Base-by-base conservation (phyloP, 2,888 invertebrate species). In the Cerastis rubricosa region DNA sequence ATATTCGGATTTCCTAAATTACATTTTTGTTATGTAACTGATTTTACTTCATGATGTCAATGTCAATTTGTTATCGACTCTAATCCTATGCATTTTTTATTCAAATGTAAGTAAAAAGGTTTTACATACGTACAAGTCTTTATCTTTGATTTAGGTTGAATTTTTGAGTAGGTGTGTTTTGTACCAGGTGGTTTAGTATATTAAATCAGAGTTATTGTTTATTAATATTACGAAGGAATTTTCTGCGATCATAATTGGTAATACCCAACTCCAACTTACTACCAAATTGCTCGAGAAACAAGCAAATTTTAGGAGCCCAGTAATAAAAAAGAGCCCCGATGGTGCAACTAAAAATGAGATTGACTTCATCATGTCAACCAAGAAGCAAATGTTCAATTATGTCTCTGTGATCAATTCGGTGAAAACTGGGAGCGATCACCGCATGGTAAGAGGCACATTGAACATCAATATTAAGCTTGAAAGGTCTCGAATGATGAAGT, bases 31-130 rank as follows among this genome's bases (percentile, higher is more conserved):
- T 8, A n/a, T n/a, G n/a, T n/a, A 45, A 25, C 7, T 25, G 12
- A 49, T 47, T 64, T 63, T 14, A 25, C 7, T 61, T 68, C 74
- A 85, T 69, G 61, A 22, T 70, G 85, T 83, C 81, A 84, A 80
- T 64, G 64, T 64, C 64, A 72, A 71, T 49, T 12, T 47, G 45
- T 14, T 22, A 40, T 9, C 2, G 40, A 0, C 35, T 22, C 5
- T 74, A 71, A 57, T n/a, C n/a, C n/a, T 17, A 19, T 45, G 3
- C 4, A 40, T 35, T 79, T 51, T 29, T 29, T 8, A 54, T 71
- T 72, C 0, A 43, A 49, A 65, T 61, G 40, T 12, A 72, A 81
- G 66, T 51, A 84, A 61, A 35, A 35, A 29, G 71, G 74, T 74
- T 70, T 35, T 35, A 43, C 0, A 29, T n/a, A n/a, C n/a, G n/a